A percentile compares a stretch with the other conserved stretches of the same genome.
phyloP scores from a whole-genome alignment of 1,140 invertebrate genomes.

The Phthorimaea operculella region DNA sequence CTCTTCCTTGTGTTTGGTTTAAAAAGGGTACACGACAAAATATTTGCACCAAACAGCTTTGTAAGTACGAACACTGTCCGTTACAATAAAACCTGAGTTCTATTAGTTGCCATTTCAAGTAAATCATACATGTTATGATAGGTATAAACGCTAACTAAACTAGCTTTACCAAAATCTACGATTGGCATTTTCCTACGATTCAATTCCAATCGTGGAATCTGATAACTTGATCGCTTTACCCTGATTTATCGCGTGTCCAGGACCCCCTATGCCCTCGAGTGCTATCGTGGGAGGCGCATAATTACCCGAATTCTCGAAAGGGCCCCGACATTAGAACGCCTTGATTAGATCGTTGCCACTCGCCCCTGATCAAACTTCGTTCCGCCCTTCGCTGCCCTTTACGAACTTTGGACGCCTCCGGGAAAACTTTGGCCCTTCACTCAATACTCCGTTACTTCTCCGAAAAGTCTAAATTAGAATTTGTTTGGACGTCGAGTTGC shows the following conservation, averaged over 20 bases:
- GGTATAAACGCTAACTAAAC: too few species aligned
- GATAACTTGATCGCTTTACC: slow-evolving; percentile 18
- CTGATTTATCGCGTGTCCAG: slow-evolving; percentile 35
- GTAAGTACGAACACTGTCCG: too few species aligned
- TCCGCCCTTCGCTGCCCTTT: slow-evolving; percentile 5
- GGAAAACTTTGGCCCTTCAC: slow-evolving; percentile 1
- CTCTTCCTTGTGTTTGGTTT: neutral
- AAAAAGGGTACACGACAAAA: neutral
- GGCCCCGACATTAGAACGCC: slow-evolving; percentile 15
- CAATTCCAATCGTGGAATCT: neutral
- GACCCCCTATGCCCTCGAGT: slow-evolving; percentile 10
- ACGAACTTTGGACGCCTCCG: neutral
- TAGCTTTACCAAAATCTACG: too few species aligned
- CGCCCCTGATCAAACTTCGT: slow-evolving; percentile 14
- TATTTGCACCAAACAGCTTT: too few species aligned
- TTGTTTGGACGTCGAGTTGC: neutral
- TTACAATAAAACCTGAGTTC: too few species aligned
- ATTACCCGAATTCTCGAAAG: slow-evolving; percentile 24
- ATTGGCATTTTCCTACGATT: neutral
- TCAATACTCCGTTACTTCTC: neutral
- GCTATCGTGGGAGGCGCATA: slow-evolving; percentile 23
- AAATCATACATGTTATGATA: too few species aligned
- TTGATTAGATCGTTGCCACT: slow-evolving; percentile 30
- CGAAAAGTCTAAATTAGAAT: too few species aligned
- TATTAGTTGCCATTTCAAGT: too few species aligned